These are phyloP conservation scores for Entomobrya proxima DNA, from an alignment of 2,888 invertebrate genomes.

Conservation along the genomic window DNA sequence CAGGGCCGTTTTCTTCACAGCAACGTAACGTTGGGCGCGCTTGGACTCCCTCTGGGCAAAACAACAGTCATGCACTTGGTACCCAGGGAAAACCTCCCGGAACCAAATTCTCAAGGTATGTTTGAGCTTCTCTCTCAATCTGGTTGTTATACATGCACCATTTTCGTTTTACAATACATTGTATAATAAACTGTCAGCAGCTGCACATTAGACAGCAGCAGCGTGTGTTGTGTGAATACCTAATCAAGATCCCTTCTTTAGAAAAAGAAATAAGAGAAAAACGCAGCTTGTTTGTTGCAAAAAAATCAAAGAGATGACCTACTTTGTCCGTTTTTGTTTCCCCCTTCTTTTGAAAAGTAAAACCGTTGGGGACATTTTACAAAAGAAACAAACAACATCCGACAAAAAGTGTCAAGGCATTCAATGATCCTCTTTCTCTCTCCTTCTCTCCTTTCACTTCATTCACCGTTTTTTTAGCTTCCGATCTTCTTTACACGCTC, in stretches of 20 bases:
- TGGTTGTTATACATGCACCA: too few species aligned
- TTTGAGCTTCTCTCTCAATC: too few species aligned
- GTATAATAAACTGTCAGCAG: too few species aligned
- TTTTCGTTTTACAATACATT: too few species aligned
- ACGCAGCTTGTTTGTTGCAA: too few species aligned
- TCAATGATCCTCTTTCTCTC: conserved; percentile 24
- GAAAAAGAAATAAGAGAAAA: too few species aligned
- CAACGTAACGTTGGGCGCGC: conserved; percentile 98
- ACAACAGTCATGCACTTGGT: conserved; percentile 99
- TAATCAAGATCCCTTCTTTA: too few species aligned
- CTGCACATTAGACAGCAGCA: too few species aligned
- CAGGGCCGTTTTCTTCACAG: conserved; percentile 99
- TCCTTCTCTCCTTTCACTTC: conserved; percentile 2
- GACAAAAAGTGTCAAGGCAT: conserved; percentile 33
- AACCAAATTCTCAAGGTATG: conserved; percentile 97
- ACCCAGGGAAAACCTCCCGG: conserved; percentile 98
- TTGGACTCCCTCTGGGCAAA: conserved; percentile 97
- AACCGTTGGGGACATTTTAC: neutral
- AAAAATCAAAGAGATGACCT: neutral
- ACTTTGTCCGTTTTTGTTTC: conserved; percentile 9
- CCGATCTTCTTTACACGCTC: neutral
- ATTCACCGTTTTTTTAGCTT: conserved; percentile 27
- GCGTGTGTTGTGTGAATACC: too few species aligned
- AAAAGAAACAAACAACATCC: neutral
- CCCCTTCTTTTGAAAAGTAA: neutral